Evolutionary conservation across 2,113 vertebrate species (phyloP), one percentile per base, ranked within the genome.

Genomic region (Jacana jacana): DNA sequence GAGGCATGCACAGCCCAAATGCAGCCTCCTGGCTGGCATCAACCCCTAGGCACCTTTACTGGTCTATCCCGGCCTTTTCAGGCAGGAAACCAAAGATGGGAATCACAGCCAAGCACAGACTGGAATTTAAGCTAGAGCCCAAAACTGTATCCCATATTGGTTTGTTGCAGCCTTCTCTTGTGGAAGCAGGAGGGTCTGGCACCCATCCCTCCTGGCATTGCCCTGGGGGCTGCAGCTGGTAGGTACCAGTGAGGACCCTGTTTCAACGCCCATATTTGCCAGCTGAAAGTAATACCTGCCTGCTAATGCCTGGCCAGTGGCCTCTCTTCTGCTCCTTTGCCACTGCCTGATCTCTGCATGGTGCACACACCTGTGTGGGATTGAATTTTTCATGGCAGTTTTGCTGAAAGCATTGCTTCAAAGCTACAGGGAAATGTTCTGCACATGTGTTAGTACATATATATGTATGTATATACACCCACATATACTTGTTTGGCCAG

Each of bases 151-250:
- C 39, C 51, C 6, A 0, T 65, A 5, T 35, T 51, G 71, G 30
- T 76, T 90, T 76, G 35, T 40, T 88, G 65, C n/a, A 64, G 61
- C 35, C 4, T 57, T 42, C 42, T 42, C 35, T 18, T 37, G 49
- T 94, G 90, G 54, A 69, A 81, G 69, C 5, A 1, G 61, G 46
- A 95, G 55, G 22, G 10, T 87, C 35, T 0, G 0, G 27, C 5
- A 4, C 40, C 31, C 30, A 0, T n/a, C n/a, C 9, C 9, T 81
- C 51, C 60, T 0, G 0, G 37, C 51, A 19, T 18, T 87, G 65
- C 13, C 13, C 13, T 66, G 44, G 10, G 48, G 31, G 7, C 23
- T 44, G 51, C 6, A 2, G 57, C 44, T 86, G 58, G 58, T 25
- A 60, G 63, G 54, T 70, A 35, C 20, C 27, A 49, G 46, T 1